These are phyloP conservation scores for Scleropages formosus DNA, from an alignment of 2,797 vertebrate genomes.

Conservation along the genomic window DNA sequence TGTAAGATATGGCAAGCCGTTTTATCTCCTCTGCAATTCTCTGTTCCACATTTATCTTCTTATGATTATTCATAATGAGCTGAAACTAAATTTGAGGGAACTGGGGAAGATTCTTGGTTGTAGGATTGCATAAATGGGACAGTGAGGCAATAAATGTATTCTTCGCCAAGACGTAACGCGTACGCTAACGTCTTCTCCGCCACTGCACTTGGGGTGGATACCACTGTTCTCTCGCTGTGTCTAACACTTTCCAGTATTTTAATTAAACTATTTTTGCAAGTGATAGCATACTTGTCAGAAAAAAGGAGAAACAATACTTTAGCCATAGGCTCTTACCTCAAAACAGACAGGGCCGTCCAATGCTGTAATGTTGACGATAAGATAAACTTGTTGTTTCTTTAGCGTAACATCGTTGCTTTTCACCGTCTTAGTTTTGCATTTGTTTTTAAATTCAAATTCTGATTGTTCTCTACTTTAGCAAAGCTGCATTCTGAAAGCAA, in stretches of 20 bases:
- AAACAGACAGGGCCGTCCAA: conserved; percentile 52
- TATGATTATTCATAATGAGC: conserved; percentile 45
- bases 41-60: conserved; percentile 34
- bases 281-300: conserved; percentile 49
- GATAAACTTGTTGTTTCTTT: conserved; percentile 63
- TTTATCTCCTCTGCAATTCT: conserved; percentile 33
- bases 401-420: conserved; percentile 47
- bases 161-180: conserved; percentile 50
- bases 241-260: conserved; percentile 46
- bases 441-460: conserved; percentile 56
- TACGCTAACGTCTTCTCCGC: conserved; percentile 59
- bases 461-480: conserved; percentile 53
- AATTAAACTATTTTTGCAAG: conserved; percentile 61
- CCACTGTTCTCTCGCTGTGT: conserved; percentile 45
- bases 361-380: conserved; percentile 56
- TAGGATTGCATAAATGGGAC: conserved; percentile 53
- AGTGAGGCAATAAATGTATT: conserved; percentile 56
- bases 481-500: conserved; percentile 64
- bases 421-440: conserved; percentile 58
- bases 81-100: conserved; percentile 38
- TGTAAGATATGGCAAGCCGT: conserved; percentile 15
- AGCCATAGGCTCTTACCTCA: conserved; percentile 54
- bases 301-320: conserved; percentile 55
- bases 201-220: conserved; percentile 64
- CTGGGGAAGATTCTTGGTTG: conserved; percentile 35